Evolutionary conservation across 2,888 invertebrate genomes (phyloP).

Genomic region (Tuberolachnus salignus): DNA sequence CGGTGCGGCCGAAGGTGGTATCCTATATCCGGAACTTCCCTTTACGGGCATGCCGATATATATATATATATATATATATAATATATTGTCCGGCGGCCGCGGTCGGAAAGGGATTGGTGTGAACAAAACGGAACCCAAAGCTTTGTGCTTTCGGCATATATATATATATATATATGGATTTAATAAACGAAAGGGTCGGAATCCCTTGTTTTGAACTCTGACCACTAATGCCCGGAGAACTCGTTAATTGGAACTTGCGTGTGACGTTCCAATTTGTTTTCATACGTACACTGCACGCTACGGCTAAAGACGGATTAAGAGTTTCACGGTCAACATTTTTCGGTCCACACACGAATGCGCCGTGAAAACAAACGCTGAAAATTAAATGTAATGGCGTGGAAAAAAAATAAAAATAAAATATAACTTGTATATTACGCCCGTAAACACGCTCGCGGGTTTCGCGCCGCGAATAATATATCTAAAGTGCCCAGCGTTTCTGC

Average conservation of each 20-base stretch:
- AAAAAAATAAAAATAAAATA: background rate
- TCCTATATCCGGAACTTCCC: conserved; percentile 9
- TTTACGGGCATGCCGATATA: conserved; percentile 10
- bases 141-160: conserved; percentile 37
- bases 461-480: too few relatives aligned
- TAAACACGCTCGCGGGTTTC: background rate
- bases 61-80: background rate
- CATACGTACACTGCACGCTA: conserved; percentile 1
- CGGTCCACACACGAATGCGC: background rate
- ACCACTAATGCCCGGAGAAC: conserved; percentile 43
- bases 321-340: conserved; percentile 8
- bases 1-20: too few relatives aligned
- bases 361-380: conserved; percentile 6
- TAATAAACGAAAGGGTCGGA: conserved; percentile 46
- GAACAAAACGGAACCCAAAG: conserved; percentile 42
- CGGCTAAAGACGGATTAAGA: conserved; percentile 42
- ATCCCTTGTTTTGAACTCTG: conserved; percentile 53
- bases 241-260: conserved; percentile 56
- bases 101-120: conserved; percentile 47
- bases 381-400: background rate
- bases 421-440: background rate
- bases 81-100: conserved; percentile 7
- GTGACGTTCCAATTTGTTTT: conserved; percentile 52
- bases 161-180: conserved; percentile 3
- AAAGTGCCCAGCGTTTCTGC: too few relatives aligned